A percentile compares a stretch with the other conserved stretches of the same genome.
phyloP scores from a whole-genome alignment of 1,140 invertebrate species.

The Potamilus streckersoni region DNA sequence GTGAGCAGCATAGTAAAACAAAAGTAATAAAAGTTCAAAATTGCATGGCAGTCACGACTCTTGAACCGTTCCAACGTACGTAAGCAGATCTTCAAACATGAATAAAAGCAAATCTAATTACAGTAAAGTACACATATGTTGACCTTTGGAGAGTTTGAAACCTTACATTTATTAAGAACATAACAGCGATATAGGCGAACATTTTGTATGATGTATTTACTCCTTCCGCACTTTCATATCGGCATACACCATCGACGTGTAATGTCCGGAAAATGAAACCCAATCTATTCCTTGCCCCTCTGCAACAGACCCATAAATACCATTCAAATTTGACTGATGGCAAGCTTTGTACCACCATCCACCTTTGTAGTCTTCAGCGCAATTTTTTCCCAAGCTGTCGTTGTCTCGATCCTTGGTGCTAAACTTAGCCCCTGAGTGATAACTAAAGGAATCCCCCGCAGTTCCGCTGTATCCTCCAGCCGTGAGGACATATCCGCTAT shows the following conservation, averaged over 20 bases:
- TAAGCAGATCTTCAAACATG: slow-evolving; percentile 29
- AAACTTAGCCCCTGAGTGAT: slow-evolving; percentile 67
- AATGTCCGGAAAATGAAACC: neutral
- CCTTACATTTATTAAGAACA: too few species aligned
- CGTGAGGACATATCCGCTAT: slow-evolving; percentile 90
- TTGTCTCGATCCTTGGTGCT: slow-evolving; percentile 9
- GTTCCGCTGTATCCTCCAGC: slow-evolving; percentile 76
- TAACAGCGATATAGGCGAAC: too few species aligned
- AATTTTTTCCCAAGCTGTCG: neutral
- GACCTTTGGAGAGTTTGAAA: too few species aligned
- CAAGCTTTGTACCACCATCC: slow-evolving; percentile 22
- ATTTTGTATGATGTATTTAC: slow-evolving; percentile 22
- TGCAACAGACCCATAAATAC: neutral
- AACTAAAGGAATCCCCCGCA: slow-evolving; percentile 71
- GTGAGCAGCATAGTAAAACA: too few species aligned
- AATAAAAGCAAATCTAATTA: slow-evolving; percentile 18
- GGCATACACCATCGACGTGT: too few species aligned
- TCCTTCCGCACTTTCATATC: too few species aligned
- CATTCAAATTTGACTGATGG: slow-evolving; percentile 3
- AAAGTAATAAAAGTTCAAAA: too few species aligned
- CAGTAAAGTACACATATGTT: too few species aligned
- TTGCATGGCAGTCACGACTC: too few species aligned
- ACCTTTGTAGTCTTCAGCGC: slow-evolving; percentile 9
- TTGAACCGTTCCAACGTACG: too few species aligned
- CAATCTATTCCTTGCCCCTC: neutral